Conservation (phyloP, 2,113 vertebrate species). For the Fregata magnificens region DNA sequence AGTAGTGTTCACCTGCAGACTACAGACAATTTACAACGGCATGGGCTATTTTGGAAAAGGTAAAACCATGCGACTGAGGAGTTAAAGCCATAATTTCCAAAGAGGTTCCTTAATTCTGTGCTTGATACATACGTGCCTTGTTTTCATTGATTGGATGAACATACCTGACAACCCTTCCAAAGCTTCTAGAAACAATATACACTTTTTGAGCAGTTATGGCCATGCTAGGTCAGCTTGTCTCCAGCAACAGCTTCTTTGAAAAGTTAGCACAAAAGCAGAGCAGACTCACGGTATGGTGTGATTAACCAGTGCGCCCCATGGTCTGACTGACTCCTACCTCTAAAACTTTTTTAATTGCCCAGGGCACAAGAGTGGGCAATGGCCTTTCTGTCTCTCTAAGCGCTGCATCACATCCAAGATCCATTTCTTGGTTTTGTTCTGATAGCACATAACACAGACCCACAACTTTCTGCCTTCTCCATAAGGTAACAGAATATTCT, state of each 20-base stretch:
- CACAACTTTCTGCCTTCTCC: neutral
- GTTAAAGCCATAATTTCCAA: neutral
- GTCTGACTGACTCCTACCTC: neutral
- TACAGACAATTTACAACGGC: neutral
- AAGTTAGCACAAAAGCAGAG: neutral
- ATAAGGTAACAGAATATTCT: neutral
- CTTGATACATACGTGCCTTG: neutral
- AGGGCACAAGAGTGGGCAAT: neutral
- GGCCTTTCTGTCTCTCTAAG: neutral
- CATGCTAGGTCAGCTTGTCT: neutral
- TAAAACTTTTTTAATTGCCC: neutral
- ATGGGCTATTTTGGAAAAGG: neutral
- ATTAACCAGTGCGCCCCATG: neutral
- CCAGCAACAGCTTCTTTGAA: neutral
- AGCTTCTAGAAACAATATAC: neutral
- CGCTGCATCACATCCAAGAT: neutral
- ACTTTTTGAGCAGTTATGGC: neutral
- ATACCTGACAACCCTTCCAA: neutral
- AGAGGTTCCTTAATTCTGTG: neutral
- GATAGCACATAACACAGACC: neutral
- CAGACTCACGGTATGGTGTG: neutral
- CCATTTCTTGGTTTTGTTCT: neutral
- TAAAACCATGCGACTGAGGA: neutral
- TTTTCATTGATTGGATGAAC: neutral
- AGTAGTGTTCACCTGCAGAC: neutral